Conservation (phyloP, 2,113 vertebrate genomes). For the Cygnus buccinator region DNA sequence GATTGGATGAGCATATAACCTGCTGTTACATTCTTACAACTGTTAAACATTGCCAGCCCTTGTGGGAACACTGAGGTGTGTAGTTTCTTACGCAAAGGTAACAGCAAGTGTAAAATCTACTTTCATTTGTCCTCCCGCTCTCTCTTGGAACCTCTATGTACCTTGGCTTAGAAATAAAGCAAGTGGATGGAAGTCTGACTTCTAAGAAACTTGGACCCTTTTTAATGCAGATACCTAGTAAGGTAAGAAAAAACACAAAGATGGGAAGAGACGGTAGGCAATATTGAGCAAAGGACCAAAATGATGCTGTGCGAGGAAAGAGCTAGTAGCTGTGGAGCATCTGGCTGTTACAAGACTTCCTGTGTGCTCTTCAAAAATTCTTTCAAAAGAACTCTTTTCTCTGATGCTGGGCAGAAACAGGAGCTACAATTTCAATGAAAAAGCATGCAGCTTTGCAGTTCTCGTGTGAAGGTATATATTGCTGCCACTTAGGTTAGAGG, state of each 20-base stretch:
- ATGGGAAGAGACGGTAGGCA: background rate
- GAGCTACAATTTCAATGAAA: background rate
- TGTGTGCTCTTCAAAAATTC: background rate
- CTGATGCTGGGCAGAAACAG: background rate
- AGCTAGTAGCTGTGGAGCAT: background rate
- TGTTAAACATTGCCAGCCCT: constrained; percentile 37
- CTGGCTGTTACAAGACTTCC: background rate
- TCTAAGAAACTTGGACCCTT: background rate
- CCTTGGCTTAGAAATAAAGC: background rate
- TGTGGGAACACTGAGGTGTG: constrained; percentile 27
- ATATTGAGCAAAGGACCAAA: background rate
- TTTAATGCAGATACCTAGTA: background rate
- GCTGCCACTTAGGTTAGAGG: background rate
- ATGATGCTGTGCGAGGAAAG: background rate
- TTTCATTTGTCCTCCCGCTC: constrained; percentile 36
- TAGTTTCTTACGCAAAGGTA: constrained; percentile 20
- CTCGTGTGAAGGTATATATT: background rate
- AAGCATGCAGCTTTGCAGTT: background rate
- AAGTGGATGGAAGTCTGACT: background rate
- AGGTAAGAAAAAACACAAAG: background rate
- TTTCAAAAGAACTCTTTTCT: background rate
- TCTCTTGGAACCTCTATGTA: background rate
- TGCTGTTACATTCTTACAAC: constrained; percentile 41
- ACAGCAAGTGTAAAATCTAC: constrained; percentile 34
- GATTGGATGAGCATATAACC: constrained; percentile 53